phyloP scores from a whole-genome alignment of 2,888 invertebrate genomes.

The Noctua pronuba region DNA sequence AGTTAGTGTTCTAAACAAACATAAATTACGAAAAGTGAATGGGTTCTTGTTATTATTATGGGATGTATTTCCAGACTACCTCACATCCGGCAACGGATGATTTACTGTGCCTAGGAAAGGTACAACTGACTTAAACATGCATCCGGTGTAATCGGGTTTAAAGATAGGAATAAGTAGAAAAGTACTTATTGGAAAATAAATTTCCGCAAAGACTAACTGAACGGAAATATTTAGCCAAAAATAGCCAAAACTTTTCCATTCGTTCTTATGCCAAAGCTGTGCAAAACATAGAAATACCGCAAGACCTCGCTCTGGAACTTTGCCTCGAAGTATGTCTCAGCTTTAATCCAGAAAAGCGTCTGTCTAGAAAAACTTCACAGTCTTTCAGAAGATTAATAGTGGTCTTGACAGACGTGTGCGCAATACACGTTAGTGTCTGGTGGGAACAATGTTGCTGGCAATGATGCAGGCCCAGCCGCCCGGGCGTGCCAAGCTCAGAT shows the following conservation, averaged over 20 bases:
- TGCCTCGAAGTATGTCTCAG: conserved; percentile 55
- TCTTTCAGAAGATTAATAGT: conserved; percentile 82
- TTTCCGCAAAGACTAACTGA: conserved; percentile 10
- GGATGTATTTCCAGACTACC: conserved; percentile 39
- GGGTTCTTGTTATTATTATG: conserved; percentile 45
- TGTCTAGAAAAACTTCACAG: conserved; percentile 57
- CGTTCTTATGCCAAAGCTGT: conserved; percentile 49
- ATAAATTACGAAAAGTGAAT: conserved; percentile 52
- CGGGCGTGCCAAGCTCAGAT: conserved; percentile 79
- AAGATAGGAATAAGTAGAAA: conserved; percentile 5
- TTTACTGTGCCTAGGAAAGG: conserved; percentile 7
- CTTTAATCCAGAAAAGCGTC: conserved; percentile 61
- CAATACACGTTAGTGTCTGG: conserved; percentile 75
- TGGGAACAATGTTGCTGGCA: conserved; percentile 73
- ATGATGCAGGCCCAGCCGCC: conserved; percentile 64
- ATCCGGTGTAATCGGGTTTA: background rate
- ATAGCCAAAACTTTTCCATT: conserved; percentile 49
- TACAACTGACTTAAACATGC: background rate
- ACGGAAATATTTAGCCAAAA: conserved; percentile 34
- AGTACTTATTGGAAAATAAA: background rate
- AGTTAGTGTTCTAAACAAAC: conserved; percentile 52
- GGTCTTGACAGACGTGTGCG: conserved; percentile 83
- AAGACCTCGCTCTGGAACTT: conserved; percentile 56
- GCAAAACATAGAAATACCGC: conserved; percentile 42
- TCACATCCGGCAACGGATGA: conserved; percentile 31